Conservation (phyloP, 2,113 vertebrate genomes). For the Ancistrus triradiatus region DNA sequence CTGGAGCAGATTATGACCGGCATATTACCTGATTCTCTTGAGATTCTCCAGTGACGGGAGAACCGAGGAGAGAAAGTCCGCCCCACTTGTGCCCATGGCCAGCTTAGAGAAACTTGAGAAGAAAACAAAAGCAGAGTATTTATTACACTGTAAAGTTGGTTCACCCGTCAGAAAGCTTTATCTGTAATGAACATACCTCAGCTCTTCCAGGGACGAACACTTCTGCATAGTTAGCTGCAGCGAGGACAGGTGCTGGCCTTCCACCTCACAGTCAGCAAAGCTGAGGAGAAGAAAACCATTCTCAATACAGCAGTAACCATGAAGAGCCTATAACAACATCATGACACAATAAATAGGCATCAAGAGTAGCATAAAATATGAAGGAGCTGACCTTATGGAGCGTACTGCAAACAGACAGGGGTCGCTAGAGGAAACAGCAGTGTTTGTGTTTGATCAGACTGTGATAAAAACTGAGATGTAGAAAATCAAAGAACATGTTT, state of each 20-base stretch:
- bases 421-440: no score
- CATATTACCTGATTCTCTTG: conserved; percentile 61
- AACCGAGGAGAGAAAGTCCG: conserved; percentile 51
- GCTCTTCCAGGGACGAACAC: conserved; percentile 61
- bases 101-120: conserved; percentile 66
- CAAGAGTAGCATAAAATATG: neutral
- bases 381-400: conserved; percentile 50
- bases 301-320: neutral
- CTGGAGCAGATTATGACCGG: neutral
- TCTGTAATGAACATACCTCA: conserved; percentile 69
- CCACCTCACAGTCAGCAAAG: conserved; percentile 55
- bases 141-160: neutral
- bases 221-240: conserved; percentile 47
- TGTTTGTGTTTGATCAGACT: no score
- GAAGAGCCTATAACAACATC: neutral
- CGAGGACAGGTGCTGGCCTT: conserved; percentile 39
- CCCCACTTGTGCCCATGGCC: conserved; percentile 56
- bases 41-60: conserved; percentile 55
- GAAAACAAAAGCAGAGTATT: neutral
- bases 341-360: neutral
- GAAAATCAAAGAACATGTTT: neutral
- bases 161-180: neutral
- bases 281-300: conserved; percentile 55
- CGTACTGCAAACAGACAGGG: conserved; percentile 32
- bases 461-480: no score